Evolutionary conservation across 2,888 invertebrate genomes (phyloP).

Genomic region (Drosophila algonquin): DNA sequence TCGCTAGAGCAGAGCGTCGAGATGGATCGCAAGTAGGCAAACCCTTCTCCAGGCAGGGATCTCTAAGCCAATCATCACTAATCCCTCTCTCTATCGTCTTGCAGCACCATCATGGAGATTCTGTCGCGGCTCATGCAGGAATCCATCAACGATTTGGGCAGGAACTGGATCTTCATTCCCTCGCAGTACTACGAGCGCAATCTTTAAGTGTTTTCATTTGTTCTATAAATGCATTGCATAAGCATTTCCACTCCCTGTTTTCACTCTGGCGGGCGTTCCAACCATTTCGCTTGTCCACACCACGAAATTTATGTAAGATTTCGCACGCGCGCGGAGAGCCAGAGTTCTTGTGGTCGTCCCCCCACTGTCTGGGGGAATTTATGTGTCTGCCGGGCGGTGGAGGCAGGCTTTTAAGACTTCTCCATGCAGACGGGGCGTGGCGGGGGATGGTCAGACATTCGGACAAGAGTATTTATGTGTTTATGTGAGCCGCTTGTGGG

Average conservation of each 20-base stretch:
- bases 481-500: background rate
- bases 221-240: conserved; percentile 29
- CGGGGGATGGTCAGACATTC: conserved; percentile 21
- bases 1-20: background rate
- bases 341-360: conserved; percentile 5
- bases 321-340: conserved; percentile 21
- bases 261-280: background rate
- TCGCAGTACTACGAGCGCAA: conserved; percentile 62
- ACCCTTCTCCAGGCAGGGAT: background rate
- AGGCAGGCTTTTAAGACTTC: conserved; percentile 24
- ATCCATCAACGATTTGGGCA: conserved; percentile 70
- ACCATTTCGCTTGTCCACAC: conserved; percentile 34
- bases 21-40: conserved; percentile 64
- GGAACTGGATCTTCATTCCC: conserved; percentile 78
- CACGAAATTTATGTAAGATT: conserved; percentile 46
- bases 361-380: conserved; percentile 22
- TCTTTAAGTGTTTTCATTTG: conserved; percentile 13
- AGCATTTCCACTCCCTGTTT: background rate
- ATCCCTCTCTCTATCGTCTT: background rate
- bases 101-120: conserved; percentile 64
- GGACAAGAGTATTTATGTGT: conserved; percentile 21
- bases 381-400: conserved; percentile 35
- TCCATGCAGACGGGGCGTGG: conserved; percentile 32
- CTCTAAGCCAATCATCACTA: background rate
- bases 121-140: conserved; percentile 72